Conservation (phyloP, 2,113 vertebrate genomes). For the Natator depressus region DNA sequence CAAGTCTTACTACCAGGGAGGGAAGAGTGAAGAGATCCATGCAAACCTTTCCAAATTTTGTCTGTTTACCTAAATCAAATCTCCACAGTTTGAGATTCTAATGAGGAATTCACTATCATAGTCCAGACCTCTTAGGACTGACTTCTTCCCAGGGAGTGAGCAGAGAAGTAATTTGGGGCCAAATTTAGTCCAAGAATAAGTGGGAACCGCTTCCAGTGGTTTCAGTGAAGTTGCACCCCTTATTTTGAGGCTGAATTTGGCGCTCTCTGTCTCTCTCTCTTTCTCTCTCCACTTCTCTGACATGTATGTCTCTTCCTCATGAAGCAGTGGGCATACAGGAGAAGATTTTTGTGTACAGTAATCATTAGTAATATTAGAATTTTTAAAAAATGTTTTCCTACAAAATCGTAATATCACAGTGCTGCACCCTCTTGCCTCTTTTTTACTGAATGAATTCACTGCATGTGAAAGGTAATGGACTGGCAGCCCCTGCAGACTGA, state of each 20-base stretch:
- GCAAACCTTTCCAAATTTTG: constrained; percentile 39
- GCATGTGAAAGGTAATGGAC: background rate
- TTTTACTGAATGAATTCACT: background rate
- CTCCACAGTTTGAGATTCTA: constrained; percentile 40
- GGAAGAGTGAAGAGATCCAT: constrained; percentile 4
- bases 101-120: constrained; percentile 5
- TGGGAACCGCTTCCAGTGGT: background rate
- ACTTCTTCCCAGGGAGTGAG: constrained; percentile 50
- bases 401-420: constrained; percentile 10
- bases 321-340: background rate
- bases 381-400: background rate
- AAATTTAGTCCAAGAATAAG: constrained; percentile 45
- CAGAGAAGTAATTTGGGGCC: constrained; percentile 61
- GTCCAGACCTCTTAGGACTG: constrained; percentile 62
- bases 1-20: background rate
- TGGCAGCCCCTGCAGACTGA: background rate
- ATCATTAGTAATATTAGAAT: background rate
- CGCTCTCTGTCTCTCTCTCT: background rate
- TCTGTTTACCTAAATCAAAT: constrained; percentile 37
- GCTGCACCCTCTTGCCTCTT: background rate
- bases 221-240: background rate
- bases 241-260: background rate
- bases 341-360: background rate
- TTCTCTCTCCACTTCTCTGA: background rate
- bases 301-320: background rate